phyloP scores from a whole-genome alignment of 2,888 invertebrate species.

The Acronicta leporina region DNA sequence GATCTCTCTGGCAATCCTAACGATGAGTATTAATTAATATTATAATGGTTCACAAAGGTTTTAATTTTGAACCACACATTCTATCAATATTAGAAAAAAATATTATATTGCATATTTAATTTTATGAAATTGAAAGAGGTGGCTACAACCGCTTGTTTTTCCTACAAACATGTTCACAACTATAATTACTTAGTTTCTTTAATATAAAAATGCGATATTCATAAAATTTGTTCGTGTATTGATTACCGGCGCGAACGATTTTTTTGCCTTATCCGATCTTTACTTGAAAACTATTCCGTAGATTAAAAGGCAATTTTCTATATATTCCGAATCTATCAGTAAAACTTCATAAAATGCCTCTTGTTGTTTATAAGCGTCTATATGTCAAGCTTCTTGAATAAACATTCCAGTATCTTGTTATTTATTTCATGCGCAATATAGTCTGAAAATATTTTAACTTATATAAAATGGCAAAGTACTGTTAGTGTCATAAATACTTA shows the following conservation, averaged over 20 bases:
- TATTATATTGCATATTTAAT: too few species aligned
- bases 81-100: too few species aligned
- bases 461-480: too few species aligned
- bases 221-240: slow-evolving; percentile 25
- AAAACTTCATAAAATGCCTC: neutral
- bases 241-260: slow-evolving; percentile 8
- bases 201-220: slow-evolving; percentile 5
- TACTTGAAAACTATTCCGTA: neutral
- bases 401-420: slow-evolving; percentile 20
- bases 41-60: slow-evolving; percentile 11
- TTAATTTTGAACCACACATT: neutral
- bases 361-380: neutral
- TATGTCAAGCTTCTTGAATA: slow-evolving; percentile 21
- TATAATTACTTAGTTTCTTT: neutral
- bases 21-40: slow-evolving; percentile 31
- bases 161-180: neutral
- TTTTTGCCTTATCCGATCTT: neutral
- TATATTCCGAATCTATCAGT: too few species aligned
- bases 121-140: too few species aligned
- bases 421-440: slow-evolving; percentile 37
- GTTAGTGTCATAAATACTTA: slow-evolving; percentile 6
- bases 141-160: neutral
- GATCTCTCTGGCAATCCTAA: slow-evolving; percentile 22
- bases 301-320: too few species aligned
- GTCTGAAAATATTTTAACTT: slow-evolving; percentile 33